Conservation (phyloP, 2,113 vertebrate species). For the human region DNA sequence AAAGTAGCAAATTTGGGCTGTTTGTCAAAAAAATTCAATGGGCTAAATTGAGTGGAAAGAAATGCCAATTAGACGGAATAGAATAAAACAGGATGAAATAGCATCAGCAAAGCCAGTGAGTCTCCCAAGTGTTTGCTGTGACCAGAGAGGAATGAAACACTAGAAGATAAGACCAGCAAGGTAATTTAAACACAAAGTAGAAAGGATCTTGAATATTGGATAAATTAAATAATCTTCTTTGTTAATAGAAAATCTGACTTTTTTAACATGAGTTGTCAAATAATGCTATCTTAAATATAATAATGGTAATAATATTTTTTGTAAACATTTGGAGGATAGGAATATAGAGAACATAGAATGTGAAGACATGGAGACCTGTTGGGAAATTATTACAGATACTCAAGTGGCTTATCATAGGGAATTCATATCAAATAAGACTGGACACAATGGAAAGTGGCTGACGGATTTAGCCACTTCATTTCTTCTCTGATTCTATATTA, state of each 20-base stretch:
- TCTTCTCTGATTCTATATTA: not conserved
- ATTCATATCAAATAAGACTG: not conserved
- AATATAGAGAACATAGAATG: not conserved
- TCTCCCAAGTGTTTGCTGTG: not conserved
- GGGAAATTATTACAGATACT: not conserved
- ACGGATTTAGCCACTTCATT: not conserved
- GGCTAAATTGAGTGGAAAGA: not conserved
- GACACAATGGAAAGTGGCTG: not conserved
- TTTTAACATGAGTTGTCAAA: not conserved
- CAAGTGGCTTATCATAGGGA: not conserved
- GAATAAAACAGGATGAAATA: not conserved
- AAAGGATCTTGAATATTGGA: not conserved
- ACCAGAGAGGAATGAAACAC: not conserved
- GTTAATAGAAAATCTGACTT: not conserved
- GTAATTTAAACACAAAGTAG: not conserved
- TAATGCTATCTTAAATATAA: not conserved
- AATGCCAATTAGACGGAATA: not conserved
- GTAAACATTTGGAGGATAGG: not conserved
- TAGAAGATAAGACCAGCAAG: not conserved
- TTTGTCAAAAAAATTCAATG: not conserved
- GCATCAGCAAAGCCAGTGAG: not conserved
- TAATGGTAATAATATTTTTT: not conserved
- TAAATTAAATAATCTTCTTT: not conserved
- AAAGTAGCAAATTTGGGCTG: not conserved
- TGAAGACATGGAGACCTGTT: not conserved